Base-by-base conservation (phyloP, 2,113 vertebrate genomes). In the Poeciliopsis turrubarensis region DNA sequence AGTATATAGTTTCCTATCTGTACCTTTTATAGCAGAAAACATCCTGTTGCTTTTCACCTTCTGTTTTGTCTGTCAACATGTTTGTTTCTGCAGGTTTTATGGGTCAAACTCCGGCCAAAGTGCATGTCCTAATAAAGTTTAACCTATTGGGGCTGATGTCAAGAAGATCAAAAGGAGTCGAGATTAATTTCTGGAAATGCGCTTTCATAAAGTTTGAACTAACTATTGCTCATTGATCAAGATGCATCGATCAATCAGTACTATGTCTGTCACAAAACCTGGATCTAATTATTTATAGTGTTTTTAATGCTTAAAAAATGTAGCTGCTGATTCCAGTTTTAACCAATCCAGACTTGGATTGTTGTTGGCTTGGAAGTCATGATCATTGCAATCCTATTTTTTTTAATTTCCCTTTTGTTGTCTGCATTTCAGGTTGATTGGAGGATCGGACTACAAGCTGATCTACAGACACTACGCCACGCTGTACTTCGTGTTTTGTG, bases 381-480 rank as follows among this genome's bases (percentile, higher is more conserved):
- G 12, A 41, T 41, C 14, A 15, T 12, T 41, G 14, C 39, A 41
- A 41, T 14, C 15, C 14, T 15, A 41, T 15, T 47, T 34, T 34
- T 66, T 26, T 62, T 12, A 3, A 37, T 37, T 37, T 12, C 11
- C 10, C 0, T 37, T 37, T 60, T 64, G 3, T 19, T 6, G 9
- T 34, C 27, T 86, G 54, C 80, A 71, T 90, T 63, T 89, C 90
- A 99, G 98, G 92, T 94, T 99, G 92, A 99, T 99, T 79, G 98
- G 98, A 69, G 98, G 98, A 77, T 98, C 98, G 29, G 98, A 99
- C 92, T 99, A 99, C 95, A 99, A 98, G 87, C 95, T 99, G 67
- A 99, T 99, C 91, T 99, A 99, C 92, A 96, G 98, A 93, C 98
- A 99, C 90, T 99, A 99, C 72, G 98, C 98, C 82, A 99, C 98